Conservation (phyloP, 1,140 invertebrate genomes). For the Linepithema humile region DNA sequence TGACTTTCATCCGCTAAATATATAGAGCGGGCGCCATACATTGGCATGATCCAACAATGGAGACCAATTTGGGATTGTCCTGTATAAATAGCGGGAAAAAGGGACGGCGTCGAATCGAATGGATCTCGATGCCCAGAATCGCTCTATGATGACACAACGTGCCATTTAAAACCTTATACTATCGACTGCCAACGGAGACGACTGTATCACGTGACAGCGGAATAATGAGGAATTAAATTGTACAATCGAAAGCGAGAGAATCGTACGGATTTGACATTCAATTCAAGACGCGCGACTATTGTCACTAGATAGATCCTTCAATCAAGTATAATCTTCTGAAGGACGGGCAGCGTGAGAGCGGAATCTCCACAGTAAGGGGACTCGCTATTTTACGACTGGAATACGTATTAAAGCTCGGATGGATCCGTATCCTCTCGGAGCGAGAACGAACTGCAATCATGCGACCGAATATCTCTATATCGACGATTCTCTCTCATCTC, state of each 20-base stretch:
- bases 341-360: neutral
- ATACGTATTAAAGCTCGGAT: constrained; percentile 28
- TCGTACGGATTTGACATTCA: neutral
- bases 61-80: neutral
- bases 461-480: constrained; percentile 30
- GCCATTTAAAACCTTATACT: neutral
- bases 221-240: constrained; percentile 10
- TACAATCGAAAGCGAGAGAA: neutral
- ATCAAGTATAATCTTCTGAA: constrained; percentile 24
- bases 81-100: neutral
- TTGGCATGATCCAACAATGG: neutral
- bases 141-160: neutral
- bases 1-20: neutral
- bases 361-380: neutral
- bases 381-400: constrained; percentile 23
- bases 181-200: neutral
- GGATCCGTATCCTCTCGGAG: constrained; percentile 16
- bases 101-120: too few species aligned
- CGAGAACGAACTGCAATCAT: neutral
- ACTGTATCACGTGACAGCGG: neutral
- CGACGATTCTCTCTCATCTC: constrained; percentile 1
- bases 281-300: neutral
- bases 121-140: neutral
- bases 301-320: neutral
- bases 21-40: neutral